Base-by-base conservation (phyloP, 2,797 vertebrate species). In the Lerista edwardsae region DNA sequence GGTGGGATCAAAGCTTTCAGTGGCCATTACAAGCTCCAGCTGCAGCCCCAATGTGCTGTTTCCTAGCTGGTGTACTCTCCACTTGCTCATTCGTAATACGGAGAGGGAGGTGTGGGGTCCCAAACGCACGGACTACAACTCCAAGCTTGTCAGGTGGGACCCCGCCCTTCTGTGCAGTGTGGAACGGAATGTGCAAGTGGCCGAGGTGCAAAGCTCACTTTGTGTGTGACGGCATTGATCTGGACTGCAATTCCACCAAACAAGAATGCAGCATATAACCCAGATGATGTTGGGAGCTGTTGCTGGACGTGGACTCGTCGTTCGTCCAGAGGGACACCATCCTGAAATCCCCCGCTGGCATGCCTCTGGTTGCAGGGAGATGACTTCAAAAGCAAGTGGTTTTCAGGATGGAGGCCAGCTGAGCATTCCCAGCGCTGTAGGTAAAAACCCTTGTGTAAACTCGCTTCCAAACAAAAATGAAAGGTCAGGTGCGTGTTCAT, bases 401-500 rank as follows among this genome's bases (percentile, higher is more conserved):
- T 75, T 81, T 62, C 62, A 75, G 81, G 81, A 29, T 77, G 79
- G 57, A 89, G 77, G 31, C 75, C 84, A 91, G 82, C 67, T 75
- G 39, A 36, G 34, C 62, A 14, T 83, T 83, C 62, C 73, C 82
- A 83, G 72, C 78, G 80, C 65, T 73, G 65, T 86, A 79, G 91
- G 6, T 76, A 90, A 92, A 51, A 88, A 86, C 88, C 84, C 69
- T 44, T 55, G 82, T 91, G 85, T 84, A 82, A 75, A 75, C 29
- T 36, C 86, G 82, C 80, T 92, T 74, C 91, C 88, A 93, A 93
- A 93, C 83, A 89, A 92, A 89, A 94, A 94, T 92, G 91, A 91
- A 92, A 94, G 91, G 80, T 82, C 72, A 75, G 80, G 93, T 93
- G 91, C 88, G 88, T 91, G 88, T 95, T 96, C 95, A 96, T 95